These are phyloP conservation scores for Drosophila paranaensis DNA, from an alignment of 2,888 invertebrate genomes.

Conservation along the genomic window DNA sequence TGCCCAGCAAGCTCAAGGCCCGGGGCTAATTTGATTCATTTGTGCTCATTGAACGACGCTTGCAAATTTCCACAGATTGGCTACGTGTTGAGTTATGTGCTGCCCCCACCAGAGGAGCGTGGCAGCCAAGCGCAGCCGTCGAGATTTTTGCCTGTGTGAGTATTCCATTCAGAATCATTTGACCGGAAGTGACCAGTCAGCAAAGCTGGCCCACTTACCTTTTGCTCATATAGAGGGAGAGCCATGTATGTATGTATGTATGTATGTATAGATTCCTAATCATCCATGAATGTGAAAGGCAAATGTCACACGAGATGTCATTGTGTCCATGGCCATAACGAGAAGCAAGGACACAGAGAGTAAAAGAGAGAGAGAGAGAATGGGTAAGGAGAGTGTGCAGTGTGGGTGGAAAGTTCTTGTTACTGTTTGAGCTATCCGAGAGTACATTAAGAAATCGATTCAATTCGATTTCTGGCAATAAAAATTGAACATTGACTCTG, in stretches of 20 bases:
- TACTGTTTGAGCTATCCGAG: conserved; percentile 32
- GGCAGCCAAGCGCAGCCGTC: neutral
- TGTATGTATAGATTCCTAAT: conserved; percentile 54
- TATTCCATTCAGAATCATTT: conserved; percentile 66
- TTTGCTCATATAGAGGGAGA: conserved; percentile 9
- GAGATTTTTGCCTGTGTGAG: conserved; percentile 58
- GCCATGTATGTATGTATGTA: neutral
- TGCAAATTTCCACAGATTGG: conserved; percentile 69
- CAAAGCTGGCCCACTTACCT: conserved; percentile 73
- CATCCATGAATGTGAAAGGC: conserved; percentile 67
- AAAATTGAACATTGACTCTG: conserved; percentile 71
- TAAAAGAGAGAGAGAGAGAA: neutral
- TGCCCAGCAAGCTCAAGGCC: conserved; percentile 49
- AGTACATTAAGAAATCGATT: conserved; percentile 76
- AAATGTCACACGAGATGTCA: conserved; percentile 66
- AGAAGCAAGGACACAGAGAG: neutral
- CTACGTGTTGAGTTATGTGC: conserved; percentile 54
- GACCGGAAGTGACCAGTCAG: conserved; percentile 80
- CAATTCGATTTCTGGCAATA: conserved; percentile 68
- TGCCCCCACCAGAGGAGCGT: neutral
- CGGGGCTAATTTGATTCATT: conserved; percentile 74
- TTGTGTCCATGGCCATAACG: conserved; percentile 23
- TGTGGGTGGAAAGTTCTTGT: conserved; percentile 23
- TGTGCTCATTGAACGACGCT: conserved; percentile 66
- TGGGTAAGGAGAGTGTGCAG: neutral